Percentiles rank a stretch among this genome's conserved stretches.
These are phyloP conservation scores for Chaetorhynchus papuensis DNA, from an alignment of 2,113 vertebrate genomes.

Conservation along the genomic window DNA sequence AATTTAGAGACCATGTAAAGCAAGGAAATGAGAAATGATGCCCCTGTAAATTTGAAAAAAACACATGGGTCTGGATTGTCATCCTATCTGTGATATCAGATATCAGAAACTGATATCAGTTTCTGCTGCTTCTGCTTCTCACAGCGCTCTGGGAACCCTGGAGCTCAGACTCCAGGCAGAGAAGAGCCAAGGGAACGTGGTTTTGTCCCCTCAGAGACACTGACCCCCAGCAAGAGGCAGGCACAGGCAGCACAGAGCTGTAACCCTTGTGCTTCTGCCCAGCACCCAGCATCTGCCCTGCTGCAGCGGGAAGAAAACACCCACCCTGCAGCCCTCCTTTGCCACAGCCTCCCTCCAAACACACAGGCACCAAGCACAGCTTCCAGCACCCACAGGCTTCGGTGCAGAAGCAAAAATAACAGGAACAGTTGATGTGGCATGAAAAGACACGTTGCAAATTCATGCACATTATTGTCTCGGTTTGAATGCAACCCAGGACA, in stretches of 20 bases:
- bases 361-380: neutral
- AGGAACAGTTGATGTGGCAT: accelerated
- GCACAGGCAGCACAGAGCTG: neutral
- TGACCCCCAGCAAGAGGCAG: neutral
- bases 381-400: neutral
- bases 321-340: neutral
- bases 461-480: too few species aligned
- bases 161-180: neutral
- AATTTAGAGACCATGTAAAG: neutral
- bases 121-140: neutral
- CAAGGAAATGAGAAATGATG: neutral
- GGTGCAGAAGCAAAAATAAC: neutral
- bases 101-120: too few species aligned
- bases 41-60: neutral
- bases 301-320: neutral
- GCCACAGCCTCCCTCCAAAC: neutral
- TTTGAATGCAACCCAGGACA: too few species aligned
- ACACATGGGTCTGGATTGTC: accelerated
- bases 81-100: neutral
- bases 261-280: accelerated
- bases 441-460: accelerated
- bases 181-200: neutral
- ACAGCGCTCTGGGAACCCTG: accelerated
- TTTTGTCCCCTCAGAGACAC: neutral
- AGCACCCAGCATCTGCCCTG: neutral